These are phyloP conservation scores for Radopholus similis DNA, from an alignment of 1,140 invertebrate genomes.

Conservation along the genomic window DNA sequence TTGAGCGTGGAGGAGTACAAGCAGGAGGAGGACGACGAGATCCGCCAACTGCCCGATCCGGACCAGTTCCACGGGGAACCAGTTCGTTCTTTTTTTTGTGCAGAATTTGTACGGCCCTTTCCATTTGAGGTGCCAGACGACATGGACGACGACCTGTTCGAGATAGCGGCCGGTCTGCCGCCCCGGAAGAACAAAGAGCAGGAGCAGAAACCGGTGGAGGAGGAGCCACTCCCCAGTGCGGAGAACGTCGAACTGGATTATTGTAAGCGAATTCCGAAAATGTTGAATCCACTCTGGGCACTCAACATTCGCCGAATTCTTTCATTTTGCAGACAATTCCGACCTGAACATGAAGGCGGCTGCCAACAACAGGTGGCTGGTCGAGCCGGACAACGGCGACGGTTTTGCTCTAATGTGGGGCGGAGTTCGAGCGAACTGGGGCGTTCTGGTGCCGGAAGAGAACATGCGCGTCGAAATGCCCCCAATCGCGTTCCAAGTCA, in stretches of 20 bases:
- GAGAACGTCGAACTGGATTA: conserved; percentile 43
- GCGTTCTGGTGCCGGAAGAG: conserved; percentile 23
- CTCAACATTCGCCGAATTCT: not conserved
- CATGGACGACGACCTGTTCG: conserved; percentile 45
- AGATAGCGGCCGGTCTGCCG: conserved; percentile 40
- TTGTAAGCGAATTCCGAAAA: conserved; percentile 29
- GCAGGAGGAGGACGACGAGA: conserved; percentile 32
- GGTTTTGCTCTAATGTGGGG: conserved; percentile 52
- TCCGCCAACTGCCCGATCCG: conserved; percentile 34
- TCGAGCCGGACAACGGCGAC: conserved; percentile 45
- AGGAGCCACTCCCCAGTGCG: conserved; percentile 42
- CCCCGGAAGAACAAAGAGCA: conserved; percentile 29
- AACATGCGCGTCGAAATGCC: conserved; percentile 11
- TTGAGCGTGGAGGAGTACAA: conserved; percentile 17
- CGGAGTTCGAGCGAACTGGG: conserved; percentile 41
- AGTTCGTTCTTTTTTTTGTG: conserved; percentile 4
- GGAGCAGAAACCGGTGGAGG: conserved; percentile 3
- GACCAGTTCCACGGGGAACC: conserved; percentile 43
- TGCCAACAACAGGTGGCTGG: conserved; percentile 44
- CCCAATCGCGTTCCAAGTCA: conserved; percentile 36
- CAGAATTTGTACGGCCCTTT: not conserved
- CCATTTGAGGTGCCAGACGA: conserved; percentile 37
- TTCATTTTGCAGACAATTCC: conserved; percentile 39
- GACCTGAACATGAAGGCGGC: conserved; percentile 46
- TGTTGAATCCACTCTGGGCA: not conserved